Percentiles rank a stretch among this genome's conserved stretches.
These are phyloP conservation scores for Cynaeus angustus DNA, from an alignment of 2,888 invertebrate genomes.

Conservation along the genomic window DNA sequence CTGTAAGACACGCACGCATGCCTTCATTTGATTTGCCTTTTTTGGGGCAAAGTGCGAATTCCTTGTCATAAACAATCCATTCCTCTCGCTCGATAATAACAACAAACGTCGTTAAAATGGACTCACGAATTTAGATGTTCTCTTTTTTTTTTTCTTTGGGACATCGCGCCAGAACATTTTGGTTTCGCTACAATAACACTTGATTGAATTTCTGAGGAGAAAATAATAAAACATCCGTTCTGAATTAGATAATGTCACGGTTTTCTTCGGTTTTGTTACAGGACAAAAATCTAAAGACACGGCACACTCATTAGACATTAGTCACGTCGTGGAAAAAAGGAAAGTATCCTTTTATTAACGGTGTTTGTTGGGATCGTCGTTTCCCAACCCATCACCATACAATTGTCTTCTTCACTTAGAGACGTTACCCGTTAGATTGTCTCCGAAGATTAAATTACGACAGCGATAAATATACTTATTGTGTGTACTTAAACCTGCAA, in stretches of 20 bases:
- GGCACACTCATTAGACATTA: slow-evolving; percentile 34
- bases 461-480: slow-evolving; percentile 17
- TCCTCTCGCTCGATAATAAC: slow-evolving; percentile 12
- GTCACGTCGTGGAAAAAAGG: slow-evolving; percentile 25
- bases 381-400: slow-evolving; percentile 18
- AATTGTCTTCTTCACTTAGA: slow-evolving; percentile 4
- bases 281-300: slow-evolving; percentile 32
- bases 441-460: slow-evolving; percentile 4
- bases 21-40: slow-evolving; percentile 46
- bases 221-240: slow-evolving; percentile 31
- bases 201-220: slow-evolving; percentile 38
- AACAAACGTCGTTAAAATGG: slow-evolving; percentile 9
- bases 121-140: slow-evolving; percentile 36
- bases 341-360: slow-evolving; percentile 30
- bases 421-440: slow-evolving; percentile 6
- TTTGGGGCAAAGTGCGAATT: slow-evolving; percentile 35
- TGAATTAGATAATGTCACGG: slow-evolving; percentile 34
- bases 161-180: slow-evolving; percentile 15
- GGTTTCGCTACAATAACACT: slow-evolving; percentile 31
- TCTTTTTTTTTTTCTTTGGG: slow-evolving; percentile 10
- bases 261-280: slow-evolving; percentile 12
- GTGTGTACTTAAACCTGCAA: not conserved
- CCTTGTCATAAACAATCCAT: slow-evolving; percentile 34
- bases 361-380: slow-evolving; percentile 11
- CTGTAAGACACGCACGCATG: slow-evolving; percentile 49